Evolutionary conservation across 2,888 invertebrate genomes (phyloP).

Genomic region (Geotrupes spiniger): DNA sequence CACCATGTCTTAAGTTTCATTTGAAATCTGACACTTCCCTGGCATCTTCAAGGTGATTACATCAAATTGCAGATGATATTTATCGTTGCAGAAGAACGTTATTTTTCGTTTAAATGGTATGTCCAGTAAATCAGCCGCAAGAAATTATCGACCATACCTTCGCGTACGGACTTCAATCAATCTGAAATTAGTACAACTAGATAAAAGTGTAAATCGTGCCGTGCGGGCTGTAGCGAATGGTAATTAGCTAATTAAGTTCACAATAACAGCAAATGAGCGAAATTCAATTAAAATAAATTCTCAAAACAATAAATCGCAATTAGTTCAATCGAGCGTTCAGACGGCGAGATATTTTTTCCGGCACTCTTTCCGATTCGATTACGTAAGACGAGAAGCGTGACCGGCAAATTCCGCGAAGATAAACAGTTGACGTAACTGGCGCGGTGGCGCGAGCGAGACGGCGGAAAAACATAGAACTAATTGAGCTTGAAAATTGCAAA

Average conservation of each 20-base stretch:
- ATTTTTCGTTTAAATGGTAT: no score
- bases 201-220: conserved; percentile 11
- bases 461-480: conserved; percentile 2
- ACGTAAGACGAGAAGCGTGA: conserved; percentile 37
- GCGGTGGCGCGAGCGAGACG: conserved; percentile 4
- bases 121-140: no score
- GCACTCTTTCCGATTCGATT: conserved; percentile 25
- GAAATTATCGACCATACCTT: no score
- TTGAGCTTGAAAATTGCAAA: conserved; percentile 1
- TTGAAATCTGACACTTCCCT: no score
- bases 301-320: conserved; percentile 45
- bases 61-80: no score
- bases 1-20: no score
- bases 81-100: no score
- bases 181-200: no score
- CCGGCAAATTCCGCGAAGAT: conserved; percentile 25
- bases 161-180: no score
- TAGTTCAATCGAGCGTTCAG: conserved; percentile 36
- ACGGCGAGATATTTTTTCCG: background rate
- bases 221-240: conserved; percentile 19
- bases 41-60: no score
- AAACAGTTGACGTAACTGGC: background rate
- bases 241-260: conserved; percentile 31
- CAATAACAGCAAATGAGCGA: conserved; percentile 39
- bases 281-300: conserved; percentile 45